Evolutionary conservation across 1,140 invertebrate species (phyloP), one percentile per base, ranked within the genome.

Genomic region (Aphidius ervi): DNA sequence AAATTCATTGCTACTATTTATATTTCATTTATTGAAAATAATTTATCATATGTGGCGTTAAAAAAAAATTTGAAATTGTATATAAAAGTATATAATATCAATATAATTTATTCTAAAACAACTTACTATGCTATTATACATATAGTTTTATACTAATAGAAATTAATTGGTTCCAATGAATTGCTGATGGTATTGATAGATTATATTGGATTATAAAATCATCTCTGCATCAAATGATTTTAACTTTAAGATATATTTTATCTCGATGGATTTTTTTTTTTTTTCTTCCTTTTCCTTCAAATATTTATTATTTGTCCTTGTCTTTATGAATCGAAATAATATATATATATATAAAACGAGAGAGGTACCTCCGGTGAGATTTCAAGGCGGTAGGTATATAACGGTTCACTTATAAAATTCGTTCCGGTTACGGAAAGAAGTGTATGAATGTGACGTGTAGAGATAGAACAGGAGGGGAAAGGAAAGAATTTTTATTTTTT

Each of bases 341-440:
- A 31, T 31, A 31, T 31, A 31, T 37, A 54, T 39, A 54, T 41
- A 40, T 40, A 39, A 54, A 40, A 54, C 20, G 52, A 54, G 52
- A 54, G 52, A 31, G 23, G 57, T 47, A 50, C 23, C 55, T 63
- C 59, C 64, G 46, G 56, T 46, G 56, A 46, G 46, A 47, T 58
- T 58, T 48, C 46, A 20, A 63, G 56, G 61, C 46, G 54, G 50
- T 53, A 61, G 47, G 43, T 65, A 57, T 47, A 48, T 59, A 65
- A 65, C 63, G 61, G 65, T 59, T 63, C 58, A 56, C 56, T 65
- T 63, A 68, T 63, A 65, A 71, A 67, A 71, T 71, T 68, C 62
- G 68, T 68, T 63, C 66, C 68, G 69, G 62, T 64, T 60, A 63
- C 64, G 63, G 54, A 56, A 40, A 40, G 45, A 46, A 20, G 9